These are phyloP conservation scores for Phrynocephalus versicolor DNA, from an alignment of 2,113 vertebrate species.

Conservation along the genomic window DNA sequence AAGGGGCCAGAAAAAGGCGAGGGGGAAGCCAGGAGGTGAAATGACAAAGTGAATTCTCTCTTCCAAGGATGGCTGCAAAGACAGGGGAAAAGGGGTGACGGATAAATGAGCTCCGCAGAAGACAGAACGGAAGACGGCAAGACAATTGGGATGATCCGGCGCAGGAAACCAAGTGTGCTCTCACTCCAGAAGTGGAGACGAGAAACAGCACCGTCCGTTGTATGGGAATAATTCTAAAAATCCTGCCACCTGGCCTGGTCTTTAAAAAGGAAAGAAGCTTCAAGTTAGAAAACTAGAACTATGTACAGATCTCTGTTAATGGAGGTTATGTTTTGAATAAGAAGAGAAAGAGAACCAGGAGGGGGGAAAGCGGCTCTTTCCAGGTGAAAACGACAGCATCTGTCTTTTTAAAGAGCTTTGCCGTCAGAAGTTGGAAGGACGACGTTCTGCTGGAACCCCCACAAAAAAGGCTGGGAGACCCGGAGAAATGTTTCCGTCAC, in stretches of 20 bases:
- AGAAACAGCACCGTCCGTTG: constrained; percentile 41
- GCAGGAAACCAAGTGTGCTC: constrained; percentile 55
- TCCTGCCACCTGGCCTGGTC: constrained; percentile 38
- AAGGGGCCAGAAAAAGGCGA: constrained; percentile 18
- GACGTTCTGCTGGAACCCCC: too few species aligned
- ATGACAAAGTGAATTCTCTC: background rate
- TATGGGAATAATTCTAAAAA: constrained; percentile 66
- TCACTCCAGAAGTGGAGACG: too few species aligned
- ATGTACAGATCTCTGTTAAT: too few species aligned
- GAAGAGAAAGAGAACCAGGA: too few species aligned
- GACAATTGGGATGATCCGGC: constrained; percentile 43
- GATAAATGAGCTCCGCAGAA: constrained; percentile 25
- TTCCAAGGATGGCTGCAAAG: constrained; percentile 50
- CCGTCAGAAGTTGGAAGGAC: too few species aligned
- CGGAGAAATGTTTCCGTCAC: too few species aligned
- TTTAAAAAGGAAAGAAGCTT: constrained; percentile 52
- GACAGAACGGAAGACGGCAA: background rate
- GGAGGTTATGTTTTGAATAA: too few species aligned
- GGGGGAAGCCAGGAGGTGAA: constrained; percentile 11
- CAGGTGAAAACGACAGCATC: too few species aligned
- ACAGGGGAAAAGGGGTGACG: constrained; percentile 10
- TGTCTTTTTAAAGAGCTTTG: too few species aligned
- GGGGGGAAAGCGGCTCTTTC: too few species aligned
- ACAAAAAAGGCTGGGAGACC: too few species aligned
- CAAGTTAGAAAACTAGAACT: constrained; percentile 67